Percentiles rank a stretch among this genome's conserved stretches.
Evolutionary conservation across 2,888 invertebrate genomes (phyloP).

Genomic region (Loripinus fragilis): DNA sequence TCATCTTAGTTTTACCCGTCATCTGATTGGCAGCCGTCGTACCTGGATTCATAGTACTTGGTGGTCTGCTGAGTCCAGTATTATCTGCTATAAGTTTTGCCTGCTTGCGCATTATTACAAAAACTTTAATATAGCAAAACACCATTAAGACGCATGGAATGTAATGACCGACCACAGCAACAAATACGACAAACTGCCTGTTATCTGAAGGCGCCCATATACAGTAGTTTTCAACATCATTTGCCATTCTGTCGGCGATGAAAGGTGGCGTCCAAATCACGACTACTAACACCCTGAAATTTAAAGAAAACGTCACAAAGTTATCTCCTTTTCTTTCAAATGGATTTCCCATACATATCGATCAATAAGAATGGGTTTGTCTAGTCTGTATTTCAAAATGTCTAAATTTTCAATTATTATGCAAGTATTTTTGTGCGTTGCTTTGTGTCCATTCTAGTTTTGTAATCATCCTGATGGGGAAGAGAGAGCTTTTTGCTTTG

Average conservation of each 20-base stretch:
- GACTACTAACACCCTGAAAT: conserved; percentile 71
- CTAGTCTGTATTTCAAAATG: too few species aligned
- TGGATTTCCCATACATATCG: too few species aligned
- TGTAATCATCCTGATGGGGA: too few species aligned
- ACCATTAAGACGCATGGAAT: conserved; percentile 73
- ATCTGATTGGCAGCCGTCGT: not conserved
- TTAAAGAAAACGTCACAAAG: not conserved
- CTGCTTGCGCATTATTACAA: conserved; percentile 61
- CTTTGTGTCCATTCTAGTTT: too few species aligned
- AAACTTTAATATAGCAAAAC: conserved; percentile 73
- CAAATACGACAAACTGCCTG: conserved; percentile 76
- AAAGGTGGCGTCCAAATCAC: conserved; percentile 78
- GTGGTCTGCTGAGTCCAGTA: not conserved
- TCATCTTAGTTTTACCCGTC: not conserved
- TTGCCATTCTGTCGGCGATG: conserved; percentile 71
- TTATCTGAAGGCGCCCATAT: conserved; percentile 79
- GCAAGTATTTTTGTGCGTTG: too few species aligned
- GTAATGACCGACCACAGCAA: conserved; percentile 79
- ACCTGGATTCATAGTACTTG: not conserved
- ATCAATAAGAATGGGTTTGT: too few species aligned
- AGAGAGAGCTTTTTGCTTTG: too few species aligned
- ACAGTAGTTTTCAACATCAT: conserved; percentile 64
- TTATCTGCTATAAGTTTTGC: not conserved
- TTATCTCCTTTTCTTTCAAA: too few species aligned
- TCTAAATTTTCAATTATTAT: too few species aligned